Percentiles rank a stretch among this genome's conserved stretches.
phyloP scores from a whole-genome alignment of 2,113 vertebrate species.

The Pachyramphus minor region DNA sequence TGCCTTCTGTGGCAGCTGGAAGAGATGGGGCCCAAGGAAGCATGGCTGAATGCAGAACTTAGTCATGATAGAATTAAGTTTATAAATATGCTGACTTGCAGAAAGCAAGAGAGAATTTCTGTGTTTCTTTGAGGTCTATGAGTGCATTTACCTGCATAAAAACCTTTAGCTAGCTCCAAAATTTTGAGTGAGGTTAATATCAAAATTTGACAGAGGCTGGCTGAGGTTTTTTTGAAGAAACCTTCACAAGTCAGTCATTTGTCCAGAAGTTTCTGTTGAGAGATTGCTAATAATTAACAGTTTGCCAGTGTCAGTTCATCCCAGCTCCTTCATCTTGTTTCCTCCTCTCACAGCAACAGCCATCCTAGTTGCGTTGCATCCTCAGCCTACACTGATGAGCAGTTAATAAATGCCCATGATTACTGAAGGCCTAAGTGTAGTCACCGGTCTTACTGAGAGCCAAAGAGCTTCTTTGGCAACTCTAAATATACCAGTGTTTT shows the following conservation, averaged over 20 bases:
- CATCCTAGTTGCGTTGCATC: background rate
- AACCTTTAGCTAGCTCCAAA: background rate
- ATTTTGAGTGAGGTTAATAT: background rate
- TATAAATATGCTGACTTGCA: background rate
- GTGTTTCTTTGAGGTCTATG: background rate
- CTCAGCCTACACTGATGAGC: background rate
- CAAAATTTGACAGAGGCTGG: background rate
- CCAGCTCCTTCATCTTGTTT: background rate
- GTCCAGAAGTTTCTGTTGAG: background rate
- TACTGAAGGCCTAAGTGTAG: background rate
- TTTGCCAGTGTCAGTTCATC: background rate
- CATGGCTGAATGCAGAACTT: background rate
- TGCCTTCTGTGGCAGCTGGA: background rate
- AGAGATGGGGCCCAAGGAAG: background rate
- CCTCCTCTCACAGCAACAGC: background rate
- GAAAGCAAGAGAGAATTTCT: background rate
- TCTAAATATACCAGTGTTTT: background rate
- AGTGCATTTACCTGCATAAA: background rate
- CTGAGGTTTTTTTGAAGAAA: background rate
- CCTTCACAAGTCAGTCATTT: background rate
- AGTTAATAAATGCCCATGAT: background rate
- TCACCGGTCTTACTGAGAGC: background rate
- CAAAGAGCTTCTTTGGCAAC: background rate
- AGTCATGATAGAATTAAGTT: background rate
- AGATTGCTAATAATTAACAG: background rate